A percentile compares a stretch with the other conserved stretches of the same genome.
These are phyloP conservation scores for Cyaniris semiargus DNA, from an alignment of 2,888 invertebrate genomes.

Conservation along the genomic window DNA sequence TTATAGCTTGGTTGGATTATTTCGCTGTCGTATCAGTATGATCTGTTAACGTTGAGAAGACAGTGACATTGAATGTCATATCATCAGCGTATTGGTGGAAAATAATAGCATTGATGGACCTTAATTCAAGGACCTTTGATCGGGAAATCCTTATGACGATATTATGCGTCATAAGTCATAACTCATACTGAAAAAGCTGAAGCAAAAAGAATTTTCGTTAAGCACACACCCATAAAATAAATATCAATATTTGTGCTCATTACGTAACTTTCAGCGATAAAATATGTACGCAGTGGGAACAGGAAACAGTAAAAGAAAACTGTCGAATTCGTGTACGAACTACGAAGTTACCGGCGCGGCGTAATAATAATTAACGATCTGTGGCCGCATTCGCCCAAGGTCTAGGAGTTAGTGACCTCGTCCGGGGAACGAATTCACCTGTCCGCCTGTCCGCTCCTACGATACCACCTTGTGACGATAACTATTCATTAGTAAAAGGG, in stretches of 20 bases:
- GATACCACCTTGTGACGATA: slow-evolving; percentile 31
- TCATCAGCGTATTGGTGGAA: no score
- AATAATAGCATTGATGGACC: no score
- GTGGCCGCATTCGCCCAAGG: slow-evolving; percentile 6
- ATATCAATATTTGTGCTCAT: not conserved
- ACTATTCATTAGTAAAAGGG: slow-evolving; percentile 34
- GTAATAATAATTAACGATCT: not conserved
- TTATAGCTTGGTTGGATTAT: not conserved
- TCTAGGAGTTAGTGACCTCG: slow-evolving; percentile 7
- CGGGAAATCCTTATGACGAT: no score
- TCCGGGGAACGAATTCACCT: not conserved
- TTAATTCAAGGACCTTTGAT: no score
- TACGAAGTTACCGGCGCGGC: not conserved
- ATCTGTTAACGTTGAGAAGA: no score
- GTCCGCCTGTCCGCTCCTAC: not conserved
- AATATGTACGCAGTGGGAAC: not conserved
- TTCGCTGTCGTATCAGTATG: no score
- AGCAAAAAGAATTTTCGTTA: no score
- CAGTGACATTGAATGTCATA: no score
- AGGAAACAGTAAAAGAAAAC: slow-evolving; percentile 14
- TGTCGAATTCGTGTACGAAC: not conserved
- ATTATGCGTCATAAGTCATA: no score
- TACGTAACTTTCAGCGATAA: not conserved
- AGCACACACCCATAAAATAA: not conserved
- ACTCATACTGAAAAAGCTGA: not conserved